Base-by-base conservation (phyloP, 2,888 invertebrate genomes). In the Acrocyrtus sp. region DNA sequence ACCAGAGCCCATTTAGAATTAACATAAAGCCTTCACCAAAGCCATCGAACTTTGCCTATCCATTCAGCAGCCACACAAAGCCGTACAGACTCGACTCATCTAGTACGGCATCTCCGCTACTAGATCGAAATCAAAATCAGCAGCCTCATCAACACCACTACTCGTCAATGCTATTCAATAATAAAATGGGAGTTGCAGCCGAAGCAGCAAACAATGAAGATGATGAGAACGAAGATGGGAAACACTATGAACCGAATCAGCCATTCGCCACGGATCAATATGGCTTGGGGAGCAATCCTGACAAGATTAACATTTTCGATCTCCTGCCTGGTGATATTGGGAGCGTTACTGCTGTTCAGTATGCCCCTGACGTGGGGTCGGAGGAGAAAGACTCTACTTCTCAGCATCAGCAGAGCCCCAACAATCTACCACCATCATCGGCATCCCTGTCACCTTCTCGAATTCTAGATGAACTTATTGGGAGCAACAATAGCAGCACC, bases 251-350 rank as follows among this genome's bases (percentile, higher is more conserved):
- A 8, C 60, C 72, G 3, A 58, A 53, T 27, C 51, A 51, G 34
- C 50, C 58, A 54, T 45, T 51, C 21, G 65, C 24, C 29, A 58
- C 43, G 29, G 43, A 41, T 66, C 48, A 26, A 1, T 21, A 27
- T 50, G 53, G 22, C 60, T 27, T 53, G 53, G n/a, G n/a, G n/a
- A 54, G 62, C 47, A 62, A 54, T 50, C 26, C 62, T 62, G 68
- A 70, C 70, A 74, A 74, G 51, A 61, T 78, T 26, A 77, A 79
- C 51, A 78, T 81, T 62, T 72, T 81, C 12, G 79, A 81, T 74
- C 74, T 81, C 17, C 75, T 81, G 15, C 81, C 81, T 39, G 80
- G 78, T 1, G 76, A 79, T 69, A 68, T 80, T 19, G 67, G 67
- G 24, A 53, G 74, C 43, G 76, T 78, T 63, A 79, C 80, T 21